Conservation (phyloP, 2,888 invertebrate species). For the Orthonychiurus folsomi region DNA sequence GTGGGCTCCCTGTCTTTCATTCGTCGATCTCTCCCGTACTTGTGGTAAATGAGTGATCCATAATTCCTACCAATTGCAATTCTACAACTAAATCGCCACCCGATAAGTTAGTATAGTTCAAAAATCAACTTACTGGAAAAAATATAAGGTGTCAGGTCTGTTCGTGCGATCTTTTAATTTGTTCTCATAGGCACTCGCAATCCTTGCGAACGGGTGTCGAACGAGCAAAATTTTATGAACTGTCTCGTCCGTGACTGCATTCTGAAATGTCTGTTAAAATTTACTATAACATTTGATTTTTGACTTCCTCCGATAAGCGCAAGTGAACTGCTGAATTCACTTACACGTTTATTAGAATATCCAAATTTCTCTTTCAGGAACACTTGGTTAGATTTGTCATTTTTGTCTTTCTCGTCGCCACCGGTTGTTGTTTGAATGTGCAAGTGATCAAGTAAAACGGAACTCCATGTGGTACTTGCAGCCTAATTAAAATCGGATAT, state of each 20-base stretch:
- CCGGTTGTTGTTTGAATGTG: neutral
- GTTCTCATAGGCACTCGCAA: constrained; percentile 35
- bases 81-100: neutral
- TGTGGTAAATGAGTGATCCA: constrained; percentile 30
- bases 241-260: constrained; percentile 16
- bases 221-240: constrained; percentile 27
- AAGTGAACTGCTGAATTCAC: neutral
- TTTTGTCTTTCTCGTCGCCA: neutral
- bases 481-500: constrained; percentile 24
- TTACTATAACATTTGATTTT: constrained; percentile 5
- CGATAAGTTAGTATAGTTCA: neutral
- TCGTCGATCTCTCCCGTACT: constrained; percentile 22
- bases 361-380: constrained; percentile 29
- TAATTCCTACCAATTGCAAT: constrained; percentile 23
- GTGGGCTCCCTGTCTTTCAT: constrained; percentile 34
- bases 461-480: constrained; percentile 37
- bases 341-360: constrained; percentile 28
- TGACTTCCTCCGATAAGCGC: neutral
- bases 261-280: constrained; percentile 21
- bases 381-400: constrained; percentile 26
- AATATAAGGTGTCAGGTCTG: constrained; percentile 29
- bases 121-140: constrained; percentile 27
- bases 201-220: constrained; percentile 34
- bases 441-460: constrained; percentile 4
- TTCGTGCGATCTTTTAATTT: constrained; percentile 33